Percentiles rank a stretch among this genome's conserved stretches.
Conservation (phyloP, 2,797 vertebrate genomes). For the Leuciscus waleckii region DNA sequence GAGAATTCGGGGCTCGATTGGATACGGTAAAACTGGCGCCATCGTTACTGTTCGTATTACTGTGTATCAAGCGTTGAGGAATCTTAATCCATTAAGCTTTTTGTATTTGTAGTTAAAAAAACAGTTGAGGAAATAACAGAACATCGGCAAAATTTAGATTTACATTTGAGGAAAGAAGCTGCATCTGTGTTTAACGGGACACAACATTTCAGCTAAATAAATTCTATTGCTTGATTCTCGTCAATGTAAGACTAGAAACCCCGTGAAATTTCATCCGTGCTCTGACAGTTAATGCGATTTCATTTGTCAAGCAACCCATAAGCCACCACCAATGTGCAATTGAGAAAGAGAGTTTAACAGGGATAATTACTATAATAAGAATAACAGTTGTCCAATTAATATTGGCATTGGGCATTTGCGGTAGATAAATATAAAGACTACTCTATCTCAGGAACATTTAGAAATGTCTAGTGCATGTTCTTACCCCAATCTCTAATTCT, state of each 20-base stretch:
- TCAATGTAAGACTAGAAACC: not conserved
- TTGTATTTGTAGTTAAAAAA: not conserved
- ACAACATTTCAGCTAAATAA: not conserved
- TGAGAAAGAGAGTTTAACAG: not conserved
- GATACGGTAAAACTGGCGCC: not conserved
- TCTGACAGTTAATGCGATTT: not conserved
- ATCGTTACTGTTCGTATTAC: not conserved
- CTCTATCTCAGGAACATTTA: not conserved
- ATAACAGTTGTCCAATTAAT: not conserved
- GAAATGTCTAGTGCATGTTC: conserved; percentile 49
- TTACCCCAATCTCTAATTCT: conserved; percentile 96
- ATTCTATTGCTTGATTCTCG: not conserved
- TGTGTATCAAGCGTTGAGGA: not conserved
- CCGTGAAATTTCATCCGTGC: not conserved
- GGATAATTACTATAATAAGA: not conserved
- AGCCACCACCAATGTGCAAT: no score
- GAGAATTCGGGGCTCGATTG: not conserved
- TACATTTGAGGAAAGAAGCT: not conserved
- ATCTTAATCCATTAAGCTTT: no score
- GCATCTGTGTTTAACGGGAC: not conserved
- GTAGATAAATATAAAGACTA: not conserved
- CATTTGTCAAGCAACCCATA: not conserved
- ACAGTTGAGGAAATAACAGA: not conserved
- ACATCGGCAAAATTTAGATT: not conserved
- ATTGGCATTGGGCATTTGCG: not conserved